Conservation (phyloP, 2,113 vertebrate genomes). For the Ramphastos sulfuratus region DNA sequence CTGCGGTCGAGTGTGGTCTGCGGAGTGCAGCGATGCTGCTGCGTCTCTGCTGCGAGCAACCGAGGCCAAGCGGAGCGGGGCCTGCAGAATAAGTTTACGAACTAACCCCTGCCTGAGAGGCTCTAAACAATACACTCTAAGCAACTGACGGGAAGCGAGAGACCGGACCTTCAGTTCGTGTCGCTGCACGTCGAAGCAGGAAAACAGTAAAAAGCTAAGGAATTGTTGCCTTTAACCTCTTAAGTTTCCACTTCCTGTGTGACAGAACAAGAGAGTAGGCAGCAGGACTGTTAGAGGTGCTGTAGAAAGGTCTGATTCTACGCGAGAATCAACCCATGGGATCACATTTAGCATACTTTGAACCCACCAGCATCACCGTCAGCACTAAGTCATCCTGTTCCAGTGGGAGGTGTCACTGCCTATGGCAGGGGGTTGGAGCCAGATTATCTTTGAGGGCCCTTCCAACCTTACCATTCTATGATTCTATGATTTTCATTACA, state of each 20-base stretch:
- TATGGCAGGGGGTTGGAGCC: too few relatives aligned
- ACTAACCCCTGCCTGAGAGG: neutral
- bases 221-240: neutral
- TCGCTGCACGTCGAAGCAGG: neutral
- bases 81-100: neutral
- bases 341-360: neutral
- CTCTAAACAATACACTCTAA: neutral
- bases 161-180: neutral
- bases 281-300: neutral
- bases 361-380: neutral
- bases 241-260: neutral
- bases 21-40: too few relatives aligned
- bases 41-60: too few relatives aligned
- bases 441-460: too few relatives aligned
- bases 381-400: neutral
- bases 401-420: too few relatives aligned
- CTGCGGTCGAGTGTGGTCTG: too few relatives aligned
- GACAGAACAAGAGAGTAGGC: neutral
- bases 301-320: neutral
- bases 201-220: neutral
- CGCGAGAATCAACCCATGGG: neutral
- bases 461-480: too few relatives aligned
- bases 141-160: neutral
- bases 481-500: neutral
- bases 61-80: too few relatives aligned